These are phyloP conservation scores for Meloidogyne hapla DNA, from an alignment of 1,140 invertebrate species.

Conservation along the genomic window DNA sequence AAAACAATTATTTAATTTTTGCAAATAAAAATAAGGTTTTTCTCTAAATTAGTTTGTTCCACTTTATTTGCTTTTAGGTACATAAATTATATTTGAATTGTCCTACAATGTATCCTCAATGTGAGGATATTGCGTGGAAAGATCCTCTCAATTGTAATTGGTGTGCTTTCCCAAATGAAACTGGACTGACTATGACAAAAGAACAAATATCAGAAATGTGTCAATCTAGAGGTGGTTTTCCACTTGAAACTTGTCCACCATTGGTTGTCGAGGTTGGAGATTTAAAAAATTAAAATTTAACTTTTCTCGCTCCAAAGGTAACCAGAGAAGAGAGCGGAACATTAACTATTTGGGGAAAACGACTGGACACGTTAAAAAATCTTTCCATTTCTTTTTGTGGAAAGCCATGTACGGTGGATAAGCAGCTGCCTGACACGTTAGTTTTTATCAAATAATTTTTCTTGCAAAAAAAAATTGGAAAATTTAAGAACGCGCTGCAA, in stretches of 20 bases:
- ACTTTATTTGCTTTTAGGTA: not conserved
- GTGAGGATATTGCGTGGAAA: constrained; percentile 15
- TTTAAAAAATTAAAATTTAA: not conserved
- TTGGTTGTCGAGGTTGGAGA: not conserved
- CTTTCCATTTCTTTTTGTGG: constrained; percentile 14
- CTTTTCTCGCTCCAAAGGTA: not conserved
- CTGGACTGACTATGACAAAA: constrained; percentile 1
- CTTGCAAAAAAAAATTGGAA: not conserved
- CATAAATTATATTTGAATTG: not conserved
- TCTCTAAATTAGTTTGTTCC: not conserved
- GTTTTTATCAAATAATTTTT: not conserved
- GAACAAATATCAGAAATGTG: constrained; percentile 8
- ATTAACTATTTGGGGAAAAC: constrained; percentile 23
- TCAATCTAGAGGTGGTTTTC: not conserved
- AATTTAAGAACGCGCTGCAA: constrained; percentile 22
- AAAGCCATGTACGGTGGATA: not conserved
- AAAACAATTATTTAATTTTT: constrained; percentile 5
- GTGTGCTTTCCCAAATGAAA: constrained; percentile 23
- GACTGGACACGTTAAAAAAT: not conserved
- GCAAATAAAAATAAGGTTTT: not conserved
- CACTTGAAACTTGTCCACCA: constrained; percentile 17
- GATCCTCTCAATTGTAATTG: constrained; percentile 19
- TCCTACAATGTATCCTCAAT: constrained; percentile 9
- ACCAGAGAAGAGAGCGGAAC: not conserved
- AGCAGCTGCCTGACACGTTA: not conserved